Evolutionary conservation across 1,140 invertebrate genomes (phyloP).

Genomic region (Lethrus apterus): DNA sequence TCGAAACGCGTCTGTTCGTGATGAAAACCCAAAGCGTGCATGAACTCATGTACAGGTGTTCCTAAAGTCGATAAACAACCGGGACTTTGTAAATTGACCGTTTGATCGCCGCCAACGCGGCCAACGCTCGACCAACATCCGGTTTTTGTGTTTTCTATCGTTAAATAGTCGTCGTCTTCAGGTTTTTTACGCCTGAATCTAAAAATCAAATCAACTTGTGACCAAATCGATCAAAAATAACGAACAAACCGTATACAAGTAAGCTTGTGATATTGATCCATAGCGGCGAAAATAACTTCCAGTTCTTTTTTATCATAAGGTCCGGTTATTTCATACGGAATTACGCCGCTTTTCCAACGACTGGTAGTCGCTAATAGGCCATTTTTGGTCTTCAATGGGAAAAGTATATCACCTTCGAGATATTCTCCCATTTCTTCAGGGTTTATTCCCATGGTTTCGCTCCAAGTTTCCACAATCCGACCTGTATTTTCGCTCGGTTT

Average conservation of each 20-base stretch:
- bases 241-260: slow-evolving; percentile 63
- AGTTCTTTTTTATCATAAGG: slow-evolving; percentile 45
- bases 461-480: slow-evolving; percentile 50
- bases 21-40: slow-evolving; percentile 78
- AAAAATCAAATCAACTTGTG: too few relatives aligned
- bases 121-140: slow-evolving; percentile 81
- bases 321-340: slow-evolving; percentile 63
- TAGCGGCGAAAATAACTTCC: slow-evolving; percentile 44
- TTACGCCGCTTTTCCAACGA: slow-evolving; percentile 58
- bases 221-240: too few relatives aligned
- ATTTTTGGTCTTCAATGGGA: slow-evolving; percentile 51
- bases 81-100: slow-evolving; percentile 64
- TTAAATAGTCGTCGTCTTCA: slow-evolving; percentile 55
- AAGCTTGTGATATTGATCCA: slow-evolving; percentile 53
- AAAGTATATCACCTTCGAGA: slow-evolving; percentile 66
- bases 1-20: slow-evolving; percentile 81
- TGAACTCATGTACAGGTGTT: slow-evolving; percentile 75
- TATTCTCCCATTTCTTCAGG: slow-evolving; percentile 70
- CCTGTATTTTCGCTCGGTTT: slow-evolving; percentile 38
- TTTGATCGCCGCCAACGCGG: slow-evolving; percentile 58
- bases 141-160: slow-evolving; percentile 55
- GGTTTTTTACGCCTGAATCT: slow-evolving; percentile 42
- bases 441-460: slow-evolving; percentile 49
- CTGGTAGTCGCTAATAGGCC: slow-evolving; percentile 51
- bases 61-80: slow-evolving; percentile 67